A percentile compares a stretch with the other conserved stretches of the same genome.
These are phyloP conservation scores for Melipona quadrifasciata DNA, from an alignment of 1,140 invertebrate genomes.

Conservation along the genomic window DNA sequence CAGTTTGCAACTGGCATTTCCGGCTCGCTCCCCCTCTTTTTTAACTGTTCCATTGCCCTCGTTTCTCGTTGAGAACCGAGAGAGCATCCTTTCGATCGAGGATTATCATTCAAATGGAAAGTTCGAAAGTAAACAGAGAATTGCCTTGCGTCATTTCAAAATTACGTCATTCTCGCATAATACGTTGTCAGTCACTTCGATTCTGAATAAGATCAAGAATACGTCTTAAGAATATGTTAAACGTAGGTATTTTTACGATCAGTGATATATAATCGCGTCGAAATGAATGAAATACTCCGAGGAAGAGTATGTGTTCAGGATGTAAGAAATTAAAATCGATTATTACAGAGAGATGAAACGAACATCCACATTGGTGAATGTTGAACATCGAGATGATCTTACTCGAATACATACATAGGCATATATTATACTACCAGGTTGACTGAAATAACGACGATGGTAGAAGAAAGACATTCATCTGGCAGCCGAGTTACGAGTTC, in stretches of 20 bases:
- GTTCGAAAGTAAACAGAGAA: no score
- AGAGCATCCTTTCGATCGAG: neutral
- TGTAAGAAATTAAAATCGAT: neutral
- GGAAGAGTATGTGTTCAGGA: neutral
- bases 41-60: neutral
- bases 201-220: no score
- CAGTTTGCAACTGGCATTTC: slow-evolving; percentile 31
- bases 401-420: no score
- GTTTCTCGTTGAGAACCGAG: neutral
- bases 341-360: neutral
- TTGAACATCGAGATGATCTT: neutral
- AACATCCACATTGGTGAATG: neutral
- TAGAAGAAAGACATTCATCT: neutral
- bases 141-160: no score
- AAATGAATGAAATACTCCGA: neutral
- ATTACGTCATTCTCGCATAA: no score
- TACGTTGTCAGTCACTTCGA: no score
- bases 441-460: neutral
- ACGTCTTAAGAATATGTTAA: neutral
- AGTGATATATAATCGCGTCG: neutral
- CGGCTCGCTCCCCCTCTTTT: slow-evolving; percentile 4
- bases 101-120: no score
- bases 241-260: neutral
- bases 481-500: neutral
- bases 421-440: neutral